A percentile compares a stretch with the other conserved stretches of the same genome.
Evolutionary conservation across 2,113 vertebrate genomes (phyloP).

Genomic region (Aptenodytes forsteri): DNA sequence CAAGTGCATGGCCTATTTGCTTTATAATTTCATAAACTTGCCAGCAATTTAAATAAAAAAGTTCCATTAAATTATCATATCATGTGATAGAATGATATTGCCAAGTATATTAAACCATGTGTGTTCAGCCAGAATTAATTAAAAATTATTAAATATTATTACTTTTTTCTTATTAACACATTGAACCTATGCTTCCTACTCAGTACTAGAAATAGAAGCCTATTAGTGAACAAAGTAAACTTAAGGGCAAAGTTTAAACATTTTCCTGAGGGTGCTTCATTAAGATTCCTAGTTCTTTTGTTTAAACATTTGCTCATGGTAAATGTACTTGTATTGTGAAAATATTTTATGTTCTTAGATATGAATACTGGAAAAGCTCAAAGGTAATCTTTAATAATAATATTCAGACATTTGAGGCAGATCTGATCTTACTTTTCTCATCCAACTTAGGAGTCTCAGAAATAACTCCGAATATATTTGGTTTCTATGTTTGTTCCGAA

Average conservation of each 20-base stretch:
- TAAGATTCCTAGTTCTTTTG: conserved; percentile 80
- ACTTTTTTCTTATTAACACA: conserved; percentile 88
- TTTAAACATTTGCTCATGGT: conserved; percentile 85
- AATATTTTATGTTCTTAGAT: conserved; percentile 82
- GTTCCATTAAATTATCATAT: conserved; percentile 89
- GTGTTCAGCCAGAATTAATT: conserved; percentile 87
- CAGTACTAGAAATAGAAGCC: conserved; percentile 79
- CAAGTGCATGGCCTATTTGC: conserved; percentile 87
- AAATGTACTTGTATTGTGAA: conserved; percentile 81
- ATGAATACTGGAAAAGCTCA: conserved; percentile 72
- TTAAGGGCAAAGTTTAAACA: conserved; percentile 84
- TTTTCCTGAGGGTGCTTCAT: conserved; percentile 80
- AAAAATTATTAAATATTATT: conserved; percentile 91
- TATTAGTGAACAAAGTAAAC: conserved; percentile 83
- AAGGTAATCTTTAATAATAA: conserved; percentile 66
- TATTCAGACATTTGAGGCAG: conserved; percentile 48
- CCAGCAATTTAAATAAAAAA: conserved; percentile 89
- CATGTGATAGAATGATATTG: conserved; percentile 87
- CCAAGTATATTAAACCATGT: conserved; percentile 87
- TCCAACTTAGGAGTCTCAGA: neutral
- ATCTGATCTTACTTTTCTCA: neutral
- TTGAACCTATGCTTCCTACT: conserved; percentile 80
- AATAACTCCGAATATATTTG: neutral
- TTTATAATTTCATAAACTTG: conserved; percentile 91
- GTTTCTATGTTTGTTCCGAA: neutral